These are phyloP conservation scores for Dipus sagitta DNA, from an alignment of 2,797 vertebrate genomes.

Conservation along the genomic window DNA sequence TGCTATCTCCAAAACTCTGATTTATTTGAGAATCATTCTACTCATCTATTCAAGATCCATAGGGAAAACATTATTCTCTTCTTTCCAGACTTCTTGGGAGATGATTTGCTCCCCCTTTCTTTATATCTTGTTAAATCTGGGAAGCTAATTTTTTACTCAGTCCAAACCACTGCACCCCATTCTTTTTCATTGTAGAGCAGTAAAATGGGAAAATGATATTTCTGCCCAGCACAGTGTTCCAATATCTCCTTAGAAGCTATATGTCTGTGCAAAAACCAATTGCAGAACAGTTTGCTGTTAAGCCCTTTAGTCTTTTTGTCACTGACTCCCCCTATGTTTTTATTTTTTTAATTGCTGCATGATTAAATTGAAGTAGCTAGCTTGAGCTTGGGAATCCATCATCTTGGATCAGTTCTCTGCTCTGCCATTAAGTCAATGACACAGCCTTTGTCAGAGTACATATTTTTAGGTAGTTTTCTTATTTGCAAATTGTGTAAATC, in stretches of 20 bases:
- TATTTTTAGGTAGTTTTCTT: constrained; percentile 5
- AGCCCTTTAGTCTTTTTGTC: neutral
- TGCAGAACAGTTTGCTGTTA: neutral
- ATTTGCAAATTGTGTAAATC: neutral
- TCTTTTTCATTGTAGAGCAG: neutral
- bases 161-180: constrained; percentile 39
- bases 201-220: constrained; percentile 7
- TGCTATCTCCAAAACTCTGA: constrained; percentile 48
- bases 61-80: constrained; percentile 23
- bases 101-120: neutral
- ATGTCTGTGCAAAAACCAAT: neutral
- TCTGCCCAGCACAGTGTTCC: neutral
- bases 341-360: neutral
- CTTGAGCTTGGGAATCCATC: neutral
- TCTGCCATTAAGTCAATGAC: neutral
- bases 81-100: constrained; percentile 67
- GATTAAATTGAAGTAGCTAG: constrained; percentile 1
- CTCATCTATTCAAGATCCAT: constrained; percentile 50
- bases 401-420: neutral
- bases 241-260: neutral
- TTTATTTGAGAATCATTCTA: constrained; percentile 48
- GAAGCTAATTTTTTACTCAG: constrained; percentile 30
- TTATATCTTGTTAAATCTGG: constrained; percentile 58
- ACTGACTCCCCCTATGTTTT: no score
- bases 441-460: neutral